A percentile compares a stretch with the other conserved stretches of the same genome.
Conservation (phyloP, 2,113 vertebrate species). For the Menidia beryllina region DNA sequence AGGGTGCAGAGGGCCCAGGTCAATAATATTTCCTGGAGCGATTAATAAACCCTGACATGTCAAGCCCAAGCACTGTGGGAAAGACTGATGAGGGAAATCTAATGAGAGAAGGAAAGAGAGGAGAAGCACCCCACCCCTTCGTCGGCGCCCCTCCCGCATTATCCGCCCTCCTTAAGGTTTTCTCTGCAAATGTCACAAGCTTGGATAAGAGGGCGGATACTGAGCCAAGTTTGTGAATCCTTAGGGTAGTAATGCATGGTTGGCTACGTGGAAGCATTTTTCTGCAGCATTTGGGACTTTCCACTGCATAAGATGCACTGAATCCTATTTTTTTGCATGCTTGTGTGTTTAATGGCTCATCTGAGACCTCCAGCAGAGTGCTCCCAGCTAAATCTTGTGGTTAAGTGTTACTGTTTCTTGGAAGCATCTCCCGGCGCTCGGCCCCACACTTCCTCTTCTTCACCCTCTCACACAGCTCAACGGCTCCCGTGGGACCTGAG, state of each 20-base stretch:
- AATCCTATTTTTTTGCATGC: constrained; percentile 30
- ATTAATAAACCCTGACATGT: constrained; percentile 77
- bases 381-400: constrained; percentile 30
- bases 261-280: too few relatives aligned
- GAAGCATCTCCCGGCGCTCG: constrained; percentile 7
- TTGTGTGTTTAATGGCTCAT: constrained; percentile 7
- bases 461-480: neutral
- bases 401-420: constrained; percentile 15
- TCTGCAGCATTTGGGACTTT: constrained; percentile 47
- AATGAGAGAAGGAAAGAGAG: constrained; percentile 61
- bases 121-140: constrained; percentile 5
- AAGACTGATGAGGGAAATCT: constrained; percentile 73
- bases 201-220: constrained; percentile 26
- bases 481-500: constrained; percentile 23
- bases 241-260: constrained; percentile 6
- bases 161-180: constrained; percentile 28
- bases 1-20: constrained; percentile 68
- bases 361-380: constrained; percentile 14
- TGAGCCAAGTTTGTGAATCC: constrained; percentile 33
- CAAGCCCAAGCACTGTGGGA: constrained; percentile 39
- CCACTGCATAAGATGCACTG: constrained; percentile 18
- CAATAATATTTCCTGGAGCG: constrained; percentile 75
- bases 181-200: constrained; percentile 63
- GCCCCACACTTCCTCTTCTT: constrained; percentile 9
- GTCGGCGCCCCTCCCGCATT: constrained; percentile 20